Conservation (phyloP, 2,113 vertebrate species). For the Bufo gargarizans region DNA sequence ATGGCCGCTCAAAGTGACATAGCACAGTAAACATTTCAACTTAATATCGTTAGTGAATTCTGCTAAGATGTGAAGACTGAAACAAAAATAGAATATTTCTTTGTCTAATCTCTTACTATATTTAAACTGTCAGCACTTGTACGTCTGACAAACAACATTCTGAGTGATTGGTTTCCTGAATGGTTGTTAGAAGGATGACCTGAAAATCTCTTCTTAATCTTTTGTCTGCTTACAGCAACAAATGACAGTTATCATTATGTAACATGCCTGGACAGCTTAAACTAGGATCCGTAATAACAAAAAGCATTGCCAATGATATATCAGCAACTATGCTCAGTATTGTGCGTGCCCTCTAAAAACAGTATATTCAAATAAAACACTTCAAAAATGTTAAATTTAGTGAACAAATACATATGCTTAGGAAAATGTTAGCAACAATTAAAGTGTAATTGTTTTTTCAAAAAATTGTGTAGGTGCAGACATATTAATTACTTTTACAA, state of each 20-base stretch:
- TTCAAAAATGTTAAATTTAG: background rate
- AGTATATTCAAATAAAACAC: background rate
- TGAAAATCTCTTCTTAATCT: conserved; percentile 68
- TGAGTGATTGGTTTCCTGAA: conserved; percentile 63
- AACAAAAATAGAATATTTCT: conserved; percentile 5
- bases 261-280: conserved; percentile 60
- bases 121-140: conserved; percentile 57
- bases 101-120: conserved; percentile 59
- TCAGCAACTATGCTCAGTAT: background rate
- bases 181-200: conserved; percentile 60
- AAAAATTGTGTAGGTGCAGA: too few species aligned
- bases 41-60: background rate
- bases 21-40: background rate
- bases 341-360: background rate
- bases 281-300: background rate
- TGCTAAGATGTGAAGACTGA: background rate
- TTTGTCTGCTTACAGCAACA: conserved; percentile 62
- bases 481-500: too few species aligned
- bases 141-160: conserved; percentile 59
- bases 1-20: background rate
- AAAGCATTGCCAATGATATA: background rate
- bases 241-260: conserved; percentile 63
- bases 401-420: background rate
- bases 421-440: background rate
- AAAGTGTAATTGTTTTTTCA: too few species aligned